A percentile compares a stretch with the other conserved stretches of the same genome.
Evolutionary conservation across 2,888 invertebrate genomes (phyloP).

Genomic region (Hedya salicella): DNA sequence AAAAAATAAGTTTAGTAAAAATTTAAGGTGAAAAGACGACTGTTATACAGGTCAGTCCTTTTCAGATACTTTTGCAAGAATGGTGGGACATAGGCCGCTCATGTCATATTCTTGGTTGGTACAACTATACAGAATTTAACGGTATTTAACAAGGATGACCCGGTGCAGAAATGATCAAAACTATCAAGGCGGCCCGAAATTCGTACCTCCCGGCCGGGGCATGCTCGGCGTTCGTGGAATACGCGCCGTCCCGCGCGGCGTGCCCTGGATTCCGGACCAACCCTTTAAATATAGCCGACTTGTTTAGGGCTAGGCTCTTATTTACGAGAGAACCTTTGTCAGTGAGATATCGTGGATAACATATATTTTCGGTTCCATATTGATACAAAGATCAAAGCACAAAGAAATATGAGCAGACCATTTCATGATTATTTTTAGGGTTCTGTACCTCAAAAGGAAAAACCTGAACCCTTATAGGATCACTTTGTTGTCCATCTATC

Average conservation of each 20-base stretch:
- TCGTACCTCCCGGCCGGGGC: constrained; percentile 46
- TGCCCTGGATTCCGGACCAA: constrained; percentile 53
- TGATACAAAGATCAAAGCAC: background rate
- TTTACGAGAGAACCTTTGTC: constrained; percentile 34
- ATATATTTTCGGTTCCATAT: background rate
- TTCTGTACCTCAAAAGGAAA: too few relatives aligned
- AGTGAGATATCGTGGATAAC: background rate
- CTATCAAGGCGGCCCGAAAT: constrained; percentile 32
- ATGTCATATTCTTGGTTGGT: background rate
- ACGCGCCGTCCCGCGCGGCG: constrained; percentile 50
- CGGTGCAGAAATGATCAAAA: background rate
- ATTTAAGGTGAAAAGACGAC: too few relatives aligned
- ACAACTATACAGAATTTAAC: background rate
- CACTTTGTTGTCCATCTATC: too few relatives aligned
- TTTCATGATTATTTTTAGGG: too few relatives aligned
- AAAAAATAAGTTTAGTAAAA: too few relatives aligned
- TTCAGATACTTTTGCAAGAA: too few relatives aligned
- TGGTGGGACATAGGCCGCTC: too few relatives aligned
- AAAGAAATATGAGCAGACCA: background rate
- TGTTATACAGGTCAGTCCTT: too few relatives aligned
- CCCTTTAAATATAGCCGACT: constrained; percentile 53
- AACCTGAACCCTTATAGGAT: too few relatives aligned
- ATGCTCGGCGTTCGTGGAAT: constrained; percentile 52
- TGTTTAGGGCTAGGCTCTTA: constrained; percentile 41
- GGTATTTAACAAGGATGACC: background rate